These are phyloP conservation scores for Ectemnius cavifrons DNA, from an alignment of 2,888 invertebrate genomes.

Conservation along the genomic window DNA sequence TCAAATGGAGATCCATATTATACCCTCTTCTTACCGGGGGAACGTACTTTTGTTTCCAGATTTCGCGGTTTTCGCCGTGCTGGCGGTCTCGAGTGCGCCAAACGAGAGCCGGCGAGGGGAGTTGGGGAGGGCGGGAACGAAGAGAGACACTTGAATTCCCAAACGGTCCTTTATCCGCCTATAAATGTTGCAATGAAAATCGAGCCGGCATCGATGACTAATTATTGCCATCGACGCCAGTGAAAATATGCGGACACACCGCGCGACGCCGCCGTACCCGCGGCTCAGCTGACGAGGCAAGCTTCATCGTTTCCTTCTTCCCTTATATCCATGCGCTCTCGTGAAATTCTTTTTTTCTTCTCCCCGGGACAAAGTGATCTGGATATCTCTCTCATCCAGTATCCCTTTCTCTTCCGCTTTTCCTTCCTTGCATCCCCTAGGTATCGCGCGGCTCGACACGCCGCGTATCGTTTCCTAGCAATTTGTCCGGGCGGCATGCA, in stretches of 20 bases:
- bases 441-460: slow-evolving; percentile 1
- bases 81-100: slow-evolving; percentile 46
- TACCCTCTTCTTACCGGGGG: slow-evolving; percentile 70
- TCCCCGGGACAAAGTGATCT: not conserved
- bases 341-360: too few relatives aligned
- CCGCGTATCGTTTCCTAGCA: not conserved
- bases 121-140: slow-evolving; percentile 9
- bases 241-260: slow-evolving; percentile 34
- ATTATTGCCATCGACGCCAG: slow-evolving; percentile 55
- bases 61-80: slow-evolving; percentile 65
- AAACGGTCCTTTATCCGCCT: slow-evolving; percentile 57
- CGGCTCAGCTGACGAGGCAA: slow-evolving; percentile 22
- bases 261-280: slow-evolving; percentile 19
- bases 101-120: slow-evolving; percentile 22
- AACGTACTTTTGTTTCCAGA: slow-evolving; percentile 72
- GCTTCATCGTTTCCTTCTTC: too few relatives aligned
- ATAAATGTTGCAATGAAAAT: slow-evolving; percentile 55
- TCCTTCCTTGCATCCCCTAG: not conserved
- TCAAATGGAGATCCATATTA: slow-evolving; percentile 78
- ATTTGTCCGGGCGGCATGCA: not conserved
- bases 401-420: not conserved
- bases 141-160: slow-evolving; percentile 59
- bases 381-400: not conserved
- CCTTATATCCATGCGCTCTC: too few relatives aligned
- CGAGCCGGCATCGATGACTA: slow-evolving; percentile 58